Percentiles rank a stretch among this genome's conserved stretches.
These are phyloP conservation scores for Nothoprocta pentlandii DNA, from an alignment of 2,113 vertebrate genomes.

Conservation along the genomic window DNA sequence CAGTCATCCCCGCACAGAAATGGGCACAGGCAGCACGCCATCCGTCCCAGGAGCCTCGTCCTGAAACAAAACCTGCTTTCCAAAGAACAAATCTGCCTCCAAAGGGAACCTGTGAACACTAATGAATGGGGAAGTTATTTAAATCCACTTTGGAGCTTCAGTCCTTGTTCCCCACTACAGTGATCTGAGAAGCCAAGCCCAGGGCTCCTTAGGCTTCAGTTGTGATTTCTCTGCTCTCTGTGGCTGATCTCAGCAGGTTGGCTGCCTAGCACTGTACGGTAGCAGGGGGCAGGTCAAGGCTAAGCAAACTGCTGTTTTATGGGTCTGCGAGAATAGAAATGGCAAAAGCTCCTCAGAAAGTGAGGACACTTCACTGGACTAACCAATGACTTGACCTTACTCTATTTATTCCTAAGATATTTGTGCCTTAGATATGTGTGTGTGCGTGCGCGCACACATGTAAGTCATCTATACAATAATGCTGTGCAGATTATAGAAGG, in stretches of 20 bases:
- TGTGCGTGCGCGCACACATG: not conserved
- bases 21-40: not conserved
- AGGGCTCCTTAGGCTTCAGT: not conserved
- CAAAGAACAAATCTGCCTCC: not conserved
- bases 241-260: not conserved
- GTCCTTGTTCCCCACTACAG: fast-evolving
- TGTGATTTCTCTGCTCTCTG: not conserved
- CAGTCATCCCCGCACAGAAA: not conserved
- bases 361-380: not conserved
- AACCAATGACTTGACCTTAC: not conserved
- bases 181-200: not conserved
- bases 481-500: conserved; percentile 18
- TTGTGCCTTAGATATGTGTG: not conserved
- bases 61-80: not conserved
- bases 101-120: not conserved
- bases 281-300: not conserved
- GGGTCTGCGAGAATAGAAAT: not conserved
- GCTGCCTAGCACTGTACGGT: not conserved
- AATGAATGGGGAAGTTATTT: not conserved
- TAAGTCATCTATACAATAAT: conserved; percentile 9
- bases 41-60: not conserved
- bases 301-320: not conserved
- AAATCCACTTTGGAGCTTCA: not conserved
- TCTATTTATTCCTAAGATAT: not conserved
- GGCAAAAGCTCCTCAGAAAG: not conserved